Evolutionary conservation across 2,888 invertebrate species (phyloP), one percentile per base, ranked within the genome.

Genomic region (Escarpia spicata): DNA sequence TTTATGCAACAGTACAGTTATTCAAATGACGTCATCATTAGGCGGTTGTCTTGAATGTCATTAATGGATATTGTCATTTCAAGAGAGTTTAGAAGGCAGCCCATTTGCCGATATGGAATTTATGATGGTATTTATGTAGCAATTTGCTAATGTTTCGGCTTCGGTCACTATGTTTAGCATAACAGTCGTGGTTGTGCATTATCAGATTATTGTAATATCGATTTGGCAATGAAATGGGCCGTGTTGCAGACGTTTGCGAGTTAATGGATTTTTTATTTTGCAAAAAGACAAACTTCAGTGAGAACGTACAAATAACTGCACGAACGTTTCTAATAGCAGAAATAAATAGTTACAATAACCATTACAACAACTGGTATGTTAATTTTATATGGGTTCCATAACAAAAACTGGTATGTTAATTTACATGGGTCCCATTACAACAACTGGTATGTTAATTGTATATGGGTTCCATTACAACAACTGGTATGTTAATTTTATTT

Each of bases 101-200:
- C 19, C 75, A 26, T 26, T 75, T 19, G 4, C 75, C 75, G 15
- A 26, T 75, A 75, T 75, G 19, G 75, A 19, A 75, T 75, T 75
- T n/a, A 75, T 75, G 26, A 75, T 26, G 75, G 75, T 75, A 75
- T 75, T 75, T 26, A 26, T 26, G 75, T 75, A 26, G 75, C 75
- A 75, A 75, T 75, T 75, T 75, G 75, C 75, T 75, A 75, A 75
- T 75, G 75, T 75, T 75, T 75, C 75, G 19, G 75, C 19, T 75
- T n/a, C 26, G 26, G 75, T 75, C 19, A 75, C 75, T n/a, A 75
- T 75, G 75, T n/a, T 26, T 75, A n/a, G n/a, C 75, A 75, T 26
- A n/a, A n/a, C n/a, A n/a, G 75, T 75, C 75, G 75, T 75, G 75
- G 75, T n/a, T 75, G 75, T 26, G 26, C 75, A 75, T 75, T 75